phyloP scores from a whole-genome alignment of 1,140 invertebrate species.

The Sitobion miscanthi region DNA sequence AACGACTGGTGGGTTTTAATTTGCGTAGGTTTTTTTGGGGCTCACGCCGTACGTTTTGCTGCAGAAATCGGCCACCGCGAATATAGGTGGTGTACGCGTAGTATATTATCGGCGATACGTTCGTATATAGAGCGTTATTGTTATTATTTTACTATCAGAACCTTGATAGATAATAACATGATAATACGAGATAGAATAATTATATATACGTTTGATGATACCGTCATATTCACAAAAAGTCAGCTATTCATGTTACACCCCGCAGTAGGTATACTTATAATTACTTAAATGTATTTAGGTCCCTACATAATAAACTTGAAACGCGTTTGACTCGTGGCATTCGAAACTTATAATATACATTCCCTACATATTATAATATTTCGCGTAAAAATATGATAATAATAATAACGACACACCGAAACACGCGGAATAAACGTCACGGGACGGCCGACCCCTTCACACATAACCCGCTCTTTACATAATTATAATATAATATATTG shows the following conservation, averaged over 20 bases:
- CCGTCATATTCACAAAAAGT: too few species aligned
- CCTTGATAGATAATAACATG: too few species aligned
- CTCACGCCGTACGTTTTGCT: background rate
- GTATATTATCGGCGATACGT: background rate
- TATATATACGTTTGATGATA: background rate
- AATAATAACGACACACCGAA: background rate
- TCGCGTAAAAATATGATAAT: background rate
- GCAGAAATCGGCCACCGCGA: background rate
- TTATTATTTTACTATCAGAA: too few species aligned
- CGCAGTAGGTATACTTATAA: too few species aligned
- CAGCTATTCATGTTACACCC: too few species aligned
- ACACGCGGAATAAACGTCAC: background rate
- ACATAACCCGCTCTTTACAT: background rate
- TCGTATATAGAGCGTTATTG: background rate
- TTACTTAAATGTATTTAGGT: background rate
- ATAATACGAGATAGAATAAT: background rate
- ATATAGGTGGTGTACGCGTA: too few species aligned
- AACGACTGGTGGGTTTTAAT: background rate
- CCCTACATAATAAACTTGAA: background rate
- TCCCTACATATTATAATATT: background rate
- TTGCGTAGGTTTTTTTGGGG: background rate
- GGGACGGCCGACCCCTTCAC: background rate
- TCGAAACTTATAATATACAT: background rate
- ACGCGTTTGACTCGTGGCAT: too few species aligned
- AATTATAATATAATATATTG: background rate